Evolutionary conservation across 1,140 invertebrate species (phyloP), one percentile per base, ranked within the genome.

Genomic region (Drosophila arawakana): DNA sequence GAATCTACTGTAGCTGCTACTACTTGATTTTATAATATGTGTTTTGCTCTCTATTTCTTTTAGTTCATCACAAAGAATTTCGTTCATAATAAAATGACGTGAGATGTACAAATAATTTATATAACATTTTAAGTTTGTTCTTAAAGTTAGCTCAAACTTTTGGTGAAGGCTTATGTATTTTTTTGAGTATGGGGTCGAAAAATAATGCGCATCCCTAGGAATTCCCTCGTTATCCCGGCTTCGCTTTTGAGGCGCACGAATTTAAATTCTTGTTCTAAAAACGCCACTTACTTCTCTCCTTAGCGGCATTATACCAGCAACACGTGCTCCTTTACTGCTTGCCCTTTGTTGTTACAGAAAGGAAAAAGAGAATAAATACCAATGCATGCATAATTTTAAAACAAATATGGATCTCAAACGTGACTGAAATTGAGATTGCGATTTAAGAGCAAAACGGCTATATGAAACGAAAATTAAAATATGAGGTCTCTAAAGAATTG

Each of bases 341-440:
- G 44, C 25, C 58, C 43, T 43, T 7, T 57, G 50, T 59, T 49
- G 25, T 13, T 11, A 30, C 13, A 39, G 11, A 13, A 55, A 18
- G 67, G 80, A 30, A 71, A 66, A 80, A 34, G 9, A 54, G 9
- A 54, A 41, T n/a, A 54, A 13, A 50, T 61, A 76, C 60, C 78
- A 77, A 65, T 58, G 76, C 55, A 76, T 34, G 62, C 60, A 61
- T 84, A 85, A 84, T 84, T 85, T 82, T 70, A 66, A 81, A 81
- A 84, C 74, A 84, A 81, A 85, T 84, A 81, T 86, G 78, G 86
- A 86, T 81, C 76, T 86, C 82, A 86, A 80, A 86, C 82, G 82
- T 86, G 82, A 86, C 82, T 81, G 82, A 86, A 86, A 81, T 86
- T 69, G 68, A 78, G 49, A 83, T 70, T 67, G 44, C 44, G 52